Percentiles rank a stretch among this genome's conserved stretches.
These are phyloP conservation scores for Sarcophaga bullata DNA, from an alignment of 1,140 invertebrate genomes.

Conservation along the genomic window DNA sequence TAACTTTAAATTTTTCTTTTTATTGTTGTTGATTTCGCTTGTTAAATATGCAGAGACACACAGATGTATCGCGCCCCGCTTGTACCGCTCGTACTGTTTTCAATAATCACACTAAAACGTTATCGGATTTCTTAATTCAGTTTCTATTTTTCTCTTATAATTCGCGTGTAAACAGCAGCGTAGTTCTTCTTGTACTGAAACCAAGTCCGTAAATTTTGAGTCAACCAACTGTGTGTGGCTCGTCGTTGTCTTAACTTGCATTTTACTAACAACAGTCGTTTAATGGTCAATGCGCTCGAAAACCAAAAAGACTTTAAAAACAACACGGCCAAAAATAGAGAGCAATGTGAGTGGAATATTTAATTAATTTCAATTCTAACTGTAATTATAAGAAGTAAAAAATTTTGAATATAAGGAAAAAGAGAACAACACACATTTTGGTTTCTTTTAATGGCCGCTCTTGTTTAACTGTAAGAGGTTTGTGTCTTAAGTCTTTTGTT, in stretches of 20 bases:
- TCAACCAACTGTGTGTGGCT: background rate
- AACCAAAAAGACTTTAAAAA: slow-evolving; percentile 4
- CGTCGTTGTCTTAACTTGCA: background rate
- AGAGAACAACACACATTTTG: too few species aligned
- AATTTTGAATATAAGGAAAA: background rate
- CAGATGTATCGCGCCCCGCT: background rate
- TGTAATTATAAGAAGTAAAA: background rate
- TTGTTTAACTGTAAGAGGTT: too few species aligned
- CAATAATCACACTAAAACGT: background rate
- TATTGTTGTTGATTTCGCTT: slow-evolving; percentile 13
- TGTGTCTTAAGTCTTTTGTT: too few species aligned
- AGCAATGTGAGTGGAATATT: slow-evolving; percentile 4
- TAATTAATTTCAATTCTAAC: slow-evolving; percentile 10
- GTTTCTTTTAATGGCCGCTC: too few species aligned
- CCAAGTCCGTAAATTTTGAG: background rate
- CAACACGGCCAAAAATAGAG: background rate
- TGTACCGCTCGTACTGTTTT: background rate
- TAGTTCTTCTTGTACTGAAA: slow-evolving; percentile 34
- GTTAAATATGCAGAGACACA: background rate
- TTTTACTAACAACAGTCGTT: background rate
- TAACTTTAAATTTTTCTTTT: slow-evolving; percentile 1
- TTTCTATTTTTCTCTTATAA: slow-evolving; percentile 1
- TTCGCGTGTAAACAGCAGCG: slow-evolving; percentile 28
- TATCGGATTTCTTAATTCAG: background rate
- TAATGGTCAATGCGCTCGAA: background rate